Evolutionary conservation across 1,140 invertebrate genomes (phyloP).

Genomic region (Pseudobourletiella spinata): DNA sequence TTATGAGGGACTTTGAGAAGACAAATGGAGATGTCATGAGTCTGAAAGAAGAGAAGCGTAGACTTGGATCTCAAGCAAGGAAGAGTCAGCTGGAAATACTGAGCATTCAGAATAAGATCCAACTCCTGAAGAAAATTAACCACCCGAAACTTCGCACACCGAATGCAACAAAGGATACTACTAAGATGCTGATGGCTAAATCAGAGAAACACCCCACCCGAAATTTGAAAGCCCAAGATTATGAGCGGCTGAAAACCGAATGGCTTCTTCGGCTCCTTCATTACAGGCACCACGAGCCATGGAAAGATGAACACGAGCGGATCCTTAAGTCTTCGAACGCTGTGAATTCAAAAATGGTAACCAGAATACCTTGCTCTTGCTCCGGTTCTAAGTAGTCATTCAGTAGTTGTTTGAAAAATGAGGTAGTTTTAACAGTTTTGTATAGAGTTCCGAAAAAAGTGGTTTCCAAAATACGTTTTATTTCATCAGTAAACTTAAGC

Average conservation of each 20-base stretch:
- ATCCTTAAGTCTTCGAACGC: too few species aligned
- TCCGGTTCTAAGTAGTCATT: too few species aligned
- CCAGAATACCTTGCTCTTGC: too few species aligned
- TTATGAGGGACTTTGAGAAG: slow-evolving; percentile 2
- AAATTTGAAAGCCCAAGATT: neutral
- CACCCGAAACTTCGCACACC: neutral
- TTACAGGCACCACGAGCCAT: too few species aligned
- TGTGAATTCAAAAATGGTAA: too few species aligned
- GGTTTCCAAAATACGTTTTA: neutral
- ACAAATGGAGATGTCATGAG: neutral
- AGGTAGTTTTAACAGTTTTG: too few species aligned
- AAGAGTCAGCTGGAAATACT: neutral
- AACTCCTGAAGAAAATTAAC: neutral
- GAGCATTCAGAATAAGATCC: neutral
- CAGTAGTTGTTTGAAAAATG: too few species aligned
- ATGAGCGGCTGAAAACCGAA: neutral
- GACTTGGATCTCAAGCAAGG: neutral
- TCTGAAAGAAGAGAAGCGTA: neutral
- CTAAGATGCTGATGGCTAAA: neutral
- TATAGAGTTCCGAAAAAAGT: too few species aligned
- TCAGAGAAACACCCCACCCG: neutral
- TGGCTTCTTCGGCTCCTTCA: too few species aligned
- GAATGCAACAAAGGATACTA: neutral
- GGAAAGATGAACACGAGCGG: too few species aligned
- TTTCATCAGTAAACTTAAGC: neutral